Evolutionary conservation across 2,113 vertebrate genomes (phyloP).

Genomic region (Erpornis zantholeuca): DNA sequence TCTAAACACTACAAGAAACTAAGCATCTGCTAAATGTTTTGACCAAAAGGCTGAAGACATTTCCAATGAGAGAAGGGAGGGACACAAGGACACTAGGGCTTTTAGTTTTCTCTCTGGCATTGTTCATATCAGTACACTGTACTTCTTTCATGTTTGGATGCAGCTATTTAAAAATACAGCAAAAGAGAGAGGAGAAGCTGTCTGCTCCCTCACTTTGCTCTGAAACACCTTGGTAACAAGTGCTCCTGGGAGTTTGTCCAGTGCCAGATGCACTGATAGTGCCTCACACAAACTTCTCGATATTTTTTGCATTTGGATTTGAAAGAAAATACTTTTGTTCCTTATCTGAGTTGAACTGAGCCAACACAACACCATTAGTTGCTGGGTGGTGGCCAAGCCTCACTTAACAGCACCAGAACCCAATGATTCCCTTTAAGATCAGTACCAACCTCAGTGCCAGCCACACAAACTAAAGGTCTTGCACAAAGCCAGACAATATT

Average conservation of each 20-base stretch:
- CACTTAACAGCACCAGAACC: background rate
- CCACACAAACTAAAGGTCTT: background rate
- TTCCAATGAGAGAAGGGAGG: background rate
- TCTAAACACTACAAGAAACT: background rate
- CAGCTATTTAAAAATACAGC: background rate
- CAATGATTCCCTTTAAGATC: background rate
- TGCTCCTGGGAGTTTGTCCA: background rate
- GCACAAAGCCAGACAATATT: background rate
- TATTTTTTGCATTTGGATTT: background rate
- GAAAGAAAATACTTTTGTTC: background rate
- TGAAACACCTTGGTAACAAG: background rate
- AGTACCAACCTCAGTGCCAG: background rate
- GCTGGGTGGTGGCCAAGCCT: background rate
- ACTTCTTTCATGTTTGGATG: background rate
- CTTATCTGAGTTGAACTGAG: background rate
- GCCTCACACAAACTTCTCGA: background rate
- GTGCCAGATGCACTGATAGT: accelerated
- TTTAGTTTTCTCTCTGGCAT: background rate
- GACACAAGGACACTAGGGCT: background rate
- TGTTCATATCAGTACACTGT: background rate
- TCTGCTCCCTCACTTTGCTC: background rate
- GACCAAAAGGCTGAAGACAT: background rate
- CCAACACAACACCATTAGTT: background rate
- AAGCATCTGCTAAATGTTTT: background rate
- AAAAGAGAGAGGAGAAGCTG: background rate